A percentile compares a stretch with the other conserved stretches of the same genome.
Evolutionary conservation across 2,113 vertebrate species (phyloP).

Genomic region (Azemiops feae): DNA sequence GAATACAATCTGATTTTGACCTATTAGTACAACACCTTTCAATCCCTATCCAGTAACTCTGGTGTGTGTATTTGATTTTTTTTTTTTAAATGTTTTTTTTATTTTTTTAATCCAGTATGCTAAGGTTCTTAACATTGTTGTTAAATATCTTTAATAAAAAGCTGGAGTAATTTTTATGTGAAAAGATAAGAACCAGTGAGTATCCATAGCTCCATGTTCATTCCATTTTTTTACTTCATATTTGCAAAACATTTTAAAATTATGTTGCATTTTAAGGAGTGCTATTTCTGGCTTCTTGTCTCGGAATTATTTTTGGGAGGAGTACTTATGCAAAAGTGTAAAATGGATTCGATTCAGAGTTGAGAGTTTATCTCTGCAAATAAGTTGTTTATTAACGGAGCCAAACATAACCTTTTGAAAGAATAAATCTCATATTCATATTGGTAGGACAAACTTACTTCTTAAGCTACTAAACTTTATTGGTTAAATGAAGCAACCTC

Average conservation of each 20-base stretch:
- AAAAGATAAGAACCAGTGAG: constrained; percentile 90
- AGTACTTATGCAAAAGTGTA: constrained; percentile 58
- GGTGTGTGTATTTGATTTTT: constrained; percentile 59
- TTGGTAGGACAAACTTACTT: not conserved
- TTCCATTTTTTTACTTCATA: constrained; percentile 75
- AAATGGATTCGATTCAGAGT: constrained; percentile 70
- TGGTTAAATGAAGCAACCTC: constrained; percentile 65
- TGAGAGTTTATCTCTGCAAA: constrained; percentile 62
- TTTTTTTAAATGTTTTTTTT: not conserved
- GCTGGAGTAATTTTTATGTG: constrained; percentile 90
- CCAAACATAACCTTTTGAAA: not conserved
- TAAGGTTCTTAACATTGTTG: constrained; percentile 72
- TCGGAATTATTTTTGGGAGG: constrained; percentile 60
- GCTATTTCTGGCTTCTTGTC: constrained; percentile 69
- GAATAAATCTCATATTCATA: not conserved
- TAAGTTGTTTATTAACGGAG: constrained; percentile 32
- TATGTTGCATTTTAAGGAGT: constrained; percentile 75
- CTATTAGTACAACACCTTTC: constrained; percentile 37
- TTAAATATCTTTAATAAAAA: constrained; percentile 87
- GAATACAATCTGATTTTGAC: constrained; percentile 38
- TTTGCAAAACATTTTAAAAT: constrained; percentile 73
- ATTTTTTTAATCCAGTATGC: constrained; percentile 49
- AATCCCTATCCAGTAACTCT: constrained; percentile 32
- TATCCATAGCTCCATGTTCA: constrained; percentile 91
- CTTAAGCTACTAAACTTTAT: constrained; percentile 45